phyloP scores from a whole-genome alignment of 2,797 vertebrate species.

The Danio albolineatus region DNA sequence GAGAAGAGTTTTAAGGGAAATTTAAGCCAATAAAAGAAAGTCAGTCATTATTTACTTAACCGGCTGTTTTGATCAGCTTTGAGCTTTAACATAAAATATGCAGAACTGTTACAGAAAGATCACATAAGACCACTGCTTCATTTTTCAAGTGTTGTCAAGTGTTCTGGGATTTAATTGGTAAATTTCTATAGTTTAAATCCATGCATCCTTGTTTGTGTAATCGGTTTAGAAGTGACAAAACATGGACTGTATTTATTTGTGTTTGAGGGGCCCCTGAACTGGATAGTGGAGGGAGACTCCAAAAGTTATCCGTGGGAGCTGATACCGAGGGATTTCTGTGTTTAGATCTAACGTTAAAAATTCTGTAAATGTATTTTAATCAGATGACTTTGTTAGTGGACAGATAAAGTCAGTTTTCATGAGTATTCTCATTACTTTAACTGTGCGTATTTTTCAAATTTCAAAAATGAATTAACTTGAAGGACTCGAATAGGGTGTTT shows the following conservation, averaged over 20 bases:
- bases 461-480: too few species aligned
- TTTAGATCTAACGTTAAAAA: not conserved
- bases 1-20: not conserved
- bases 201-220: not conserved
- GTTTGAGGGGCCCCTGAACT: not conserved
- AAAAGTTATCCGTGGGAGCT: not conserved
- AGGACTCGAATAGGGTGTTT: not conserved
- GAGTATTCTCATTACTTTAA: not conserved
- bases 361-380: not conserved
- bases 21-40: not conserved
- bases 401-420: not conserved
- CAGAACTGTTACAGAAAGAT: not conserved
- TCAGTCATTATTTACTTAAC: not conserved
- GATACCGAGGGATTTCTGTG: not conserved
- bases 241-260: not conserved
- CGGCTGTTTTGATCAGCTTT: slow-evolving; percentile 1
- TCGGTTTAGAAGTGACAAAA: not conserved
- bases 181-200: not conserved
- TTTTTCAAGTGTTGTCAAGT: not conserved
- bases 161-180: too few species aligned
- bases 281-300: not conserved
- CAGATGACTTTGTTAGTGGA: not conserved
- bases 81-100: too few species aligned
- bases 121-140: not conserved
- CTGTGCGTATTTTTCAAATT: not conserved